phyloP scores from a whole-genome alignment of 64 coral and sea anemone genomes.

The Anthopleura sola region DNA sequence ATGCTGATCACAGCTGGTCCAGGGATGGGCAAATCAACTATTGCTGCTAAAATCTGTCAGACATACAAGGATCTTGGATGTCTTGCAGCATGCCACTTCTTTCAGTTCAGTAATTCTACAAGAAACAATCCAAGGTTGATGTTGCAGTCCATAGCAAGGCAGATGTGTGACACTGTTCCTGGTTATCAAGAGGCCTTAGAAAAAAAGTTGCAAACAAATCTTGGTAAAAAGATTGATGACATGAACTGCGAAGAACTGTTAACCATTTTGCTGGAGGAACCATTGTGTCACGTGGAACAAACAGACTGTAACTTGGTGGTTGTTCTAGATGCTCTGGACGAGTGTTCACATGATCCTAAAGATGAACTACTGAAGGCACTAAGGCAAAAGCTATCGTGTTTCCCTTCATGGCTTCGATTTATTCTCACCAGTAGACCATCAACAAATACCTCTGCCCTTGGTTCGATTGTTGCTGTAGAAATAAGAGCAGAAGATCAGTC shows the following conservation, averaged over 20 bases:
- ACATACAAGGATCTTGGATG: slow-evolving; percentile 32
- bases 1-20: slow-evolving; percentile 16
- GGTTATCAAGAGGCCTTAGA: background rate
- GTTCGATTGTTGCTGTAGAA: background rate
- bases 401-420: background rate
- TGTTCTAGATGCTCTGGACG: background rate
- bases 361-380: background rate
- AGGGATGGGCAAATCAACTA: slow-evolving; percentile 61
- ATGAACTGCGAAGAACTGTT: background rate
- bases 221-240: background rate
- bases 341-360: background rate
- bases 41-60: slow-evolving; percentile 26
- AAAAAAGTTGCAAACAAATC: slow-evolving; percentile 24
- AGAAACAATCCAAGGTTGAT: slow-evolving; percentile 45
- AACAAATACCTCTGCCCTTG: background rate
- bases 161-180: background rate
- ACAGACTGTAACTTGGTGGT: background rate
- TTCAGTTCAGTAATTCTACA: slow-evolving; percentile 48
- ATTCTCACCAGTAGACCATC: background rate
- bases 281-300: background rate
- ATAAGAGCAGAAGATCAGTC: background rate
- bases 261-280: background rate
- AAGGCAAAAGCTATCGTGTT: background rate
- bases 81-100: background rate
- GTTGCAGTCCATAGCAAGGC: slow-evolving; percentile 46